phyloP scores from a whole-genome alignment of 2,113 vertebrate genomes.

The Poecilia latipinna region DNA sequence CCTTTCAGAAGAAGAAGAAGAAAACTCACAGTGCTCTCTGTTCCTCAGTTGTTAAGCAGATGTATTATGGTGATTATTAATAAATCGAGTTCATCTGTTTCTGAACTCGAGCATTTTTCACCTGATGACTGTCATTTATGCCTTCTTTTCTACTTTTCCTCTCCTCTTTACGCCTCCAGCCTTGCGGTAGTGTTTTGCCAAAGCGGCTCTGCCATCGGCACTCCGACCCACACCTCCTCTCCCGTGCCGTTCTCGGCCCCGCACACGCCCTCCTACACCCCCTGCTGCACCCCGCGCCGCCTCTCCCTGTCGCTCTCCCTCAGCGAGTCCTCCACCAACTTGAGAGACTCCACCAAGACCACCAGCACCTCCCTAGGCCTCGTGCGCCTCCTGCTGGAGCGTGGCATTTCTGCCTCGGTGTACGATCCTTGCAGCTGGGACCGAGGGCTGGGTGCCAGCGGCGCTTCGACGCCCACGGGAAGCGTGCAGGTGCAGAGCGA shows the following conservation, averaged over 20 bases:
- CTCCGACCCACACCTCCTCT: constrained; percentile 80
- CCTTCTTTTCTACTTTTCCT: not conserved
- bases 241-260: constrained; percentile 78
- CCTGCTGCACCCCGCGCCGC: constrained; percentile 92
- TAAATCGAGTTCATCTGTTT: constrained; percentile 17
- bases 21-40: no score
- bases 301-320: constrained; percentile 92
- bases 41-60: no score
- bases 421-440: constrained; percentile 93
- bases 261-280: constrained; percentile 88
- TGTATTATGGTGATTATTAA: not conserved
- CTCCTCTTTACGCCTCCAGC: constrained; percentile 43
- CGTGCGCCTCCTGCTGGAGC: constrained; percentile 91
- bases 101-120: not conserved
- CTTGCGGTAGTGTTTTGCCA: constrained; percentile 57
- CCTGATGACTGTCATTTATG: not conserved
- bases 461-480: constrained; percentile 51
- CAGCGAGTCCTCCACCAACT: constrained; percentile 94
- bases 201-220: constrained; percentile 78
- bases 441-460: constrained; percentile 73
- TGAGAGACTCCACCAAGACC: constrained; percentile 92
- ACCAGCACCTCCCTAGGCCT: constrained; percentile 96
- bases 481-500: not conserved
- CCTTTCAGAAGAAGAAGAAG: no score
- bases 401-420: constrained; percentile 91